These are phyloP conservation scores for Eristalis intricaria DNA, from an alignment of 2,888 invertebrate species.

Conservation along the genomic window DNA sequence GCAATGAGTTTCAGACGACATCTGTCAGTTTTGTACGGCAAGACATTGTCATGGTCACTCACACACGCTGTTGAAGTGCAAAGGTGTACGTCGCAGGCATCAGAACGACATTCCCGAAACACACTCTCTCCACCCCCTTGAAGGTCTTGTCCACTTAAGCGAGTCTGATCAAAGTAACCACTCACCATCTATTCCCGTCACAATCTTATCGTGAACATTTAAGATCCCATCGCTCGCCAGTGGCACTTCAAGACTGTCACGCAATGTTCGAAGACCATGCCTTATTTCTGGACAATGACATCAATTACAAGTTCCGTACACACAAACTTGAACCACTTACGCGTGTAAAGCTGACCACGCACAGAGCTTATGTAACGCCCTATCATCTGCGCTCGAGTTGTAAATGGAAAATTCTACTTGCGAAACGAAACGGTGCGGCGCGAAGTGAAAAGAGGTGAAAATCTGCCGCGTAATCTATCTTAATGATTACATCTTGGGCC, in stretches of 20 bases:
- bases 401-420: background rate
- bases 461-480: conserved; percentile 67
- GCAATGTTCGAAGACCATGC: conserved; percentile 45
- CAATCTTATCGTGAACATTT: background rate
- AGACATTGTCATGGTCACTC: no score
- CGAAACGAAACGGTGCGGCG: conserved; percentile 7
- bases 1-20: no score
- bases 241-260: conserved; percentile 27
- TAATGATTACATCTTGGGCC: conserved; percentile 61
- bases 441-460: conserved; percentile 5
- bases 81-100: no score
- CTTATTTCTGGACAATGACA: conserved; percentile 45
- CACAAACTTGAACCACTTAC: conserved; percentile 32
- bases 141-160: no score
- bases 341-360: conserved; percentile 30
- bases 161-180: background rate
- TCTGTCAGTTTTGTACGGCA: no score
- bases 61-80: no score
- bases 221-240: background rate
- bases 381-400: background rate
- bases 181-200: background rate
- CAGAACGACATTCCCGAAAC: no score
- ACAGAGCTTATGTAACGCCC: conserved; percentile 53
- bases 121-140: no score
- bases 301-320: conserved; percentile 19